These are phyloP conservation scores for Tringa solitaria DNA, from an alignment of 2,113 vertebrate genomes.

Conservation along the genomic window DNA sequence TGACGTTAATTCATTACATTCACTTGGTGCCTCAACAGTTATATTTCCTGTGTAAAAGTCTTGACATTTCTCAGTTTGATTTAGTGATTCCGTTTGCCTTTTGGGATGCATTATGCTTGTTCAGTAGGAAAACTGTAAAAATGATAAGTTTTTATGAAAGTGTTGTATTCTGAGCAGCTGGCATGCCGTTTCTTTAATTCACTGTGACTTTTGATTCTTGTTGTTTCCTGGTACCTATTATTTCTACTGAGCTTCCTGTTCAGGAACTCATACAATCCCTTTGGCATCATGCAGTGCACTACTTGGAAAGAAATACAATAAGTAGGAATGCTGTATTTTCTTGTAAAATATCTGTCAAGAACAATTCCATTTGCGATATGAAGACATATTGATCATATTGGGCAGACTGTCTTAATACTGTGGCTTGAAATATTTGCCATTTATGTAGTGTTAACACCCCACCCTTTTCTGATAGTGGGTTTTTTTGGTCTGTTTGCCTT, in stretches of 20 bases:
- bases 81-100: slow-evolving; percentile 33
- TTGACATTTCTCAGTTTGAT: slow-evolving; percentile 43
- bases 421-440: not conserved
- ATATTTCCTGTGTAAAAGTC: slow-evolving; percentile 31
- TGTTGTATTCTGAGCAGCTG: slow-evolving; percentile 49
- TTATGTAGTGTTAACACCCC: not conserved
- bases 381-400: not conserved
- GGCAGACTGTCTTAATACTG: not conserved
- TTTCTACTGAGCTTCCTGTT: slow-evolving; percentile 60
- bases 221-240: slow-evolving; percentile 60
- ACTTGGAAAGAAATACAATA: slow-evolving; percentile 37
- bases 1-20: slow-evolving; percentile 21
- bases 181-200: slow-evolving; percentile 10
- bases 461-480: not conserved
- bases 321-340: slow-evolving; percentile 31
- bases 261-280: slow-evolving; percentile 31
- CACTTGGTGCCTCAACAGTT: not conserved
- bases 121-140: slow-evolving; percentile 55
- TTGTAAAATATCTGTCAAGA: slow-evolving; percentile 37
- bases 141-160: slow-evolving; percentile 40
- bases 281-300: slow-evolving; percentile 47
- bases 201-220: slow-evolving; percentile 58
- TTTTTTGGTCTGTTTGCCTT: not conserved
- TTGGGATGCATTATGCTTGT: slow-evolving; percentile 32
- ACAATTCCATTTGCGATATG: not conserved